Base-by-base conservation (phyloP, 30 jellyfish, hydroid and myxozoan species). In the Clytia hemisphaerica region DNA sequence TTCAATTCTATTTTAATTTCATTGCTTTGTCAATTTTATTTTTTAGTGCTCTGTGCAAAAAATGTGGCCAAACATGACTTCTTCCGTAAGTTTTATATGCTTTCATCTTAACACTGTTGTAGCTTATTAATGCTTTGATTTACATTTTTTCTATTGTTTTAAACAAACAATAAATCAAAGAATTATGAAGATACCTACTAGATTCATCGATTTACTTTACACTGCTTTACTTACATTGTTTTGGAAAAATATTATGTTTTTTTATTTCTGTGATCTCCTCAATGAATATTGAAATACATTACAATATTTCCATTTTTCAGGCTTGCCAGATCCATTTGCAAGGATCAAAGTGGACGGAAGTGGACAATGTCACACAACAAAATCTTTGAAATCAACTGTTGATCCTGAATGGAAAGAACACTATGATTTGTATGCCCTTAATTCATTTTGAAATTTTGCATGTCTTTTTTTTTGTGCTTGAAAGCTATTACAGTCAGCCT, bases 341-440 rank as follows among this genome's bases (percentile, higher is more conserved):
- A 75, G 93, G 61, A 87, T 87, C 37, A 61, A 94, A 0, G 97
- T 87, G 37, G 97, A 87, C 61, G 97, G 93, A 5, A 87, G 97
- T 69, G 94, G 97, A 32, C 97, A 87, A 55, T 87, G 97, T 61
- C 97, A 87, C 46, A 71, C 97, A 14, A 79, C 97, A 33, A 45
- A 88, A 14, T 78, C 94, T 30, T 48, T 79, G 53, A 87, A 87
- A 61, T 92, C 90, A 42, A 87, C 97, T 14, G 61, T 87, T 19
- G 97, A 87, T 53, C 97, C 97, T 9, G 80, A 87, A 75, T 87
- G 97, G 97, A 87, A 87, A 45, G 94, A 87, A 59, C 94, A 87
- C 61, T 87, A 79, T 68, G 97, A 87, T 70, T 71, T 87, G 97
- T 87, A 83, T 79, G 97, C 49, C 34, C 27, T 4, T 22, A 6